Evolutionary conservation across 2,797 vertebrate genomes (phyloP).

Genomic region (Xenentodon cancila): DNA sequence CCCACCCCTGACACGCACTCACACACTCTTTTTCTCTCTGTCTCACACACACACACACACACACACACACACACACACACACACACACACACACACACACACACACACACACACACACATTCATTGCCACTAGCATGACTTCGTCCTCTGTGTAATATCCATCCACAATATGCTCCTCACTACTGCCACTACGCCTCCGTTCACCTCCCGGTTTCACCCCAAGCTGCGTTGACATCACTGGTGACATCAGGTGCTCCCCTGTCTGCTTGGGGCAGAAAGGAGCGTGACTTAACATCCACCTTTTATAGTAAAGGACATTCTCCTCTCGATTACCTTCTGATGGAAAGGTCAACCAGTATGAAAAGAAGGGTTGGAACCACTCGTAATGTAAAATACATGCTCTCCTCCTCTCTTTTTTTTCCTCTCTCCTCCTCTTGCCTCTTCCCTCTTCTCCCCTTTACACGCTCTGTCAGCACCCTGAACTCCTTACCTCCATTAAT

Average conservation of each 20-base stretch:
- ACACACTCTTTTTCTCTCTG: constrained; percentile 3
- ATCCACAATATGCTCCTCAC: constrained; percentile 54
- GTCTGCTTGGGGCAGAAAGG: constrained; percentile 53
- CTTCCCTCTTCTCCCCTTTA: constrained; percentile 17
- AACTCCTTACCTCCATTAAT: constrained; percentile 55
- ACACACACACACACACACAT: constrained; percentile 24
- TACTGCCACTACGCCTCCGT: constrained; percentile 27
- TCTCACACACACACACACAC: constrained; percentile 19
- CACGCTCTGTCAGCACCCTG: constrained; percentile 70
- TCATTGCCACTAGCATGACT: constrained; percentile 33
- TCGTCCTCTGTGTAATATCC: constrained; percentile 46
- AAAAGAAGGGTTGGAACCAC: constrained; percentile 64
- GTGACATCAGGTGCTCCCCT: constrained; percentile 61
- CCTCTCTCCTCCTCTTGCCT: constrained; percentile 6
- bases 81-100: constrained; percentile 29
- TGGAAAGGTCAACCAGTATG: constrained; percentile 73
- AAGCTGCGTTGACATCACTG: constrained; percentile 33
- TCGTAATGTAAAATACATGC: constrained; percentile 65
- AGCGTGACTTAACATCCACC: constrained; percentile 77
- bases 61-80: constrained; percentile 13
- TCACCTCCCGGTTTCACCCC: constrained; percentile 49
- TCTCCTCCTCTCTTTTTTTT: constrained; percentile 24
- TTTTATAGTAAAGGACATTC: constrained; percentile 74
- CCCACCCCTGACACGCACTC: constrained; percentile 20
- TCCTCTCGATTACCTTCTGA: constrained; percentile 75